A percentile compares a stretch with the other conserved stretches of the same genome.
phyloP scores from a whole-genome alignment of 2,113 vertebrate species.

The Ammodytes marinus region DNA sequence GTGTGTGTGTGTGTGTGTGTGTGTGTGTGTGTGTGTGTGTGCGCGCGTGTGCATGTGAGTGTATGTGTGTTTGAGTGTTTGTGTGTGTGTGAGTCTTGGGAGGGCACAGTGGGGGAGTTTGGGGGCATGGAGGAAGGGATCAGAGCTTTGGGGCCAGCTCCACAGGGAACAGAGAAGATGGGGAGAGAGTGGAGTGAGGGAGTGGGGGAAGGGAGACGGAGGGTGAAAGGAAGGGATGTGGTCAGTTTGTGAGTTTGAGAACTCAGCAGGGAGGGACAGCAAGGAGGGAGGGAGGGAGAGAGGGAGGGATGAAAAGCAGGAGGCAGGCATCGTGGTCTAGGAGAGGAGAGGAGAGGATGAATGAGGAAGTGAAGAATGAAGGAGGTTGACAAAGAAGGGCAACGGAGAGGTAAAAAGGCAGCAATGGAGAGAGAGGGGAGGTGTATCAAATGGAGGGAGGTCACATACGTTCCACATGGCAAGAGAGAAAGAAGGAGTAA shows the following conservation, averaged over 20 bases:
- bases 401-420: constrained; percentile 29
- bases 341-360: constrained; percentile 30
- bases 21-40: constrained; percentile 47
- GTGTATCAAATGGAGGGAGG: constrained; percentile 44
- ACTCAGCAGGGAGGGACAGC: constrained; percentile 66
- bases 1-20: constrained; percentile 15
- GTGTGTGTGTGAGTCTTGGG: constrained; percentile 64
- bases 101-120: constrained; percentile 75
- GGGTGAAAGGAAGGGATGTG: constrained; percentile 78
- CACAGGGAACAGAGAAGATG: constrained; percentile 76
- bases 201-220: constrained; percentile 57
- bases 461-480: constrained; percentile 55
- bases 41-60: constrained; percentile 32
- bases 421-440: constrained; percentile 1
- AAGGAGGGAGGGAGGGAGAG: constrained; percentile 45
- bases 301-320: constrained; percentile 31
- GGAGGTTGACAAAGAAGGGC: constrained; percentile 43
- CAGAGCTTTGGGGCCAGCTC: constrained; percentile 82
- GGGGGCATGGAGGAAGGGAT: constrained; percentile 77
- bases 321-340: constrained; percentile 52
- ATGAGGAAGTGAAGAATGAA: constrained; percentile 15
- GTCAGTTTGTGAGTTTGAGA: constrained; percentile 79
- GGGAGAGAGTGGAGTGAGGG: constrained; percentile 73
- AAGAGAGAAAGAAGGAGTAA: constrained; percentile 52
- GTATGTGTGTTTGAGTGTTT: constrained; percentile 46